Evolutionary conservation across 2,888 invertebrate genomes (phyloP).

Genomic region (Micoletzkya japonica): DNA sequence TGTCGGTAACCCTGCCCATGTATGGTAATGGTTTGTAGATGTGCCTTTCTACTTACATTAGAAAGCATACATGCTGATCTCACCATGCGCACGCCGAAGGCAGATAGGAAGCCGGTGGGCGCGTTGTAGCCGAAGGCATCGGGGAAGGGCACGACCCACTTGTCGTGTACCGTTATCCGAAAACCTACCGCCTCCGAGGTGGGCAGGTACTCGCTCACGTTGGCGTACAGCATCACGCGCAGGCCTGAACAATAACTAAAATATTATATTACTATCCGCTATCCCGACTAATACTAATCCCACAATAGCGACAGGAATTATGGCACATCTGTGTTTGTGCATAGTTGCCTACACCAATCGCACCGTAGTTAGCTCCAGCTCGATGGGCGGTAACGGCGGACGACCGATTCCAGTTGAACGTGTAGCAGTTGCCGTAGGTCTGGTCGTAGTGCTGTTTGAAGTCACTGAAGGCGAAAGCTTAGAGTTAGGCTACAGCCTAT

Average conservation of each 20-base stretch:
- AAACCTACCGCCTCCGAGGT: constrained; percentile 63
- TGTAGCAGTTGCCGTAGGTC: constrained; percentile 62
- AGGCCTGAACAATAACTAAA: constrained; percentile 42
- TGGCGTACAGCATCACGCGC: constrained; percentile 60
- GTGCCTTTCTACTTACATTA: not conserved
- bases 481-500: not conserved
- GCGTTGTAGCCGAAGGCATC: constrained; percentile 63
- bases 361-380: constrained; percentile 63
- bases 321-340: not conserved
- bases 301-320: not conserved
- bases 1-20: not conserved
- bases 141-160: constrained; percentile 62
- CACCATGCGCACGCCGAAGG: constrained; percentile 63
- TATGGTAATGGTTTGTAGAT: not conserved
- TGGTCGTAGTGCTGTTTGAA: constrained; percentile 61
- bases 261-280: not conserved
- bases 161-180: constrained; percentile 62
- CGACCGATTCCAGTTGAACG: constrained; percentile 60
- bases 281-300: too few relatives aligned
- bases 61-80: constrained; percentile 3
- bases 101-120: constrained; percentile 62
- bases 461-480: constrained; percentile 39
- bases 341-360: constrained; percentile 2
- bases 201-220: constrained; percentile 61
- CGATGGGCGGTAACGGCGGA: constrained; percentile 56